Evolutionary conservation across 2,888 invertebrate species (phyloP), one percentile per base, ranked within the genome.

Genomic region (Thymelicus sylvestris): DNA sequence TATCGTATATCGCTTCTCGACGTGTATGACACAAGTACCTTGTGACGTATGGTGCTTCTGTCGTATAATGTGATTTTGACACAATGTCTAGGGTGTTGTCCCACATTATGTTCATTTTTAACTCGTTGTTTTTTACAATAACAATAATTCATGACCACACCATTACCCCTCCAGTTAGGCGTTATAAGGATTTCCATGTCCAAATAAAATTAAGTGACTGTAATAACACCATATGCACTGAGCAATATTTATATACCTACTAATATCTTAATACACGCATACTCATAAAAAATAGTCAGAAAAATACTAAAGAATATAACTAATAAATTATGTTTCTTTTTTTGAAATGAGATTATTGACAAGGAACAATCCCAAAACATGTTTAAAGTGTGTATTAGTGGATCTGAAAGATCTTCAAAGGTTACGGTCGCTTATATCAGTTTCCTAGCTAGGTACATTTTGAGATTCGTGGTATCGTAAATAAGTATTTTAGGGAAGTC

Each of bases 21-120:
- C 10, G 39, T 59, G 10, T 48, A 5, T 64, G n/a, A 39, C 47
- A 64, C 64, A 57, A 13, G 2, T 67, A 63, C 71, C 75, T 78
- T 76, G 77, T 76, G 72, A 75, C 73, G 76, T 77, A 74, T 74
- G 76, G 69, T 71, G 72, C 74, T 74, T 73, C 74, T 72, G 70
- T 72, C 50, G 47, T 41, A 67, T 76, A 78, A 77, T 77, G 76
- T 73, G 71, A 77, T 75, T 76, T 67, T 66, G 59, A 62, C 50
- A 59, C 60, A 67, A 24, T 72, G 67, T 72, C 66, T 77, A 65
- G 75, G 73, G 73, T 57, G 64, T 64, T 74, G 70, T 70, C 70
- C 67, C 62, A 68, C 73, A 74, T 77, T 74, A 72, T 73, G 71
- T 74, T 76, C 68, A 72, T 75, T 76, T 72, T 74, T 47, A 72